Conservation (phyloP, 2,797 vertebrate genomes). For the Scyliorhinus canicula region DNA sequence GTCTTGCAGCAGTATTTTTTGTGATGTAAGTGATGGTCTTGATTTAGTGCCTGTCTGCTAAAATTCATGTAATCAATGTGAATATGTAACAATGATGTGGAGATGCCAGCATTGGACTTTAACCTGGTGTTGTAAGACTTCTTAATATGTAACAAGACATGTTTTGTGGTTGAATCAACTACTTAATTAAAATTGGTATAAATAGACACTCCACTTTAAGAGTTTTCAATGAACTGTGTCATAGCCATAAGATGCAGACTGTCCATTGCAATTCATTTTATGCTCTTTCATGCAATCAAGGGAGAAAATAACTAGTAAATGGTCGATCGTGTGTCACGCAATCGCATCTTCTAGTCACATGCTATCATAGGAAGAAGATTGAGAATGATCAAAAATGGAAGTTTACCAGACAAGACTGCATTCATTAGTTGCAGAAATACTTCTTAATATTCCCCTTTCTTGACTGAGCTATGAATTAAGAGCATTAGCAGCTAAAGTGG, state of each 20-base stretch:
- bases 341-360: not conserved
- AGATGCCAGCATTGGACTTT: no score
- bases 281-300: not conserved
- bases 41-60: not conserved
- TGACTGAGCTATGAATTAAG: not conserved
- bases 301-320: not conserved
- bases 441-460: not conserved
- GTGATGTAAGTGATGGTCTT: not conserved
- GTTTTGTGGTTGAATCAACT: not conserved
- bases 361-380: not conserved
- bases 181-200: not conserved
- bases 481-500: not conserved
- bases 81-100: no score
- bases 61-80: not conserved
- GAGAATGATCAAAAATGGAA: not conserved
- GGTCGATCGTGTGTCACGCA: not conserved
- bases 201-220: not conserved
- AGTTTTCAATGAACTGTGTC: not conserved
- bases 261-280: not conserved
- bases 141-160: no score
- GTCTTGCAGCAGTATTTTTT: not conserved
- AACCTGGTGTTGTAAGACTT: no score
- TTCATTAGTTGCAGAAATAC: not conserved
- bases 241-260: not conserved
- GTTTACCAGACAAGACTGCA: not conserved